Evolutionary conservation across 2,888 invertebrate genomes (phyloP), one percentile per base, ranked within the genome.

Genomic region (Pediacus dermestoides): DNA sequence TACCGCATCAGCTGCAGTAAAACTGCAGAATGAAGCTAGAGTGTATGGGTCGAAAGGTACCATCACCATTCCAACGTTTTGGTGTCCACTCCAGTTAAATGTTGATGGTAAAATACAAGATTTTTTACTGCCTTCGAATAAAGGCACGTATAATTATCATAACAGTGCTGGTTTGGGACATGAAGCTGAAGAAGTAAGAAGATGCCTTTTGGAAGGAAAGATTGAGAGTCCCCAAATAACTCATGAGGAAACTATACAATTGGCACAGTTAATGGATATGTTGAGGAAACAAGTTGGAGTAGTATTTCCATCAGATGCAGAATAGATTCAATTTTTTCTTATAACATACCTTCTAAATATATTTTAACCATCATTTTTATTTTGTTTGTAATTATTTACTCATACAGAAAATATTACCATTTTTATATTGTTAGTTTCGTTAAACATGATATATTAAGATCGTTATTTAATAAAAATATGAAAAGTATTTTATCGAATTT

Each of bases 81-180:
- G 87, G 87, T 77, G 80, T 48, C 81, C 87, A 0, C 79, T 80
- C 1, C 73, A 73, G 34, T 62, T 83, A 10, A 75, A 77, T 40
- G 74, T 81, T 44, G 78, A 84, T 16, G 80, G 74, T 75, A 54
- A 76, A 12, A 25, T 34, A 1, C 8, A 26, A 27, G 30, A 34
- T 4, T 42, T 39, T 18, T 30, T 39, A n/a, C 30, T 42, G 9
- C 30, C 34, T 3, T 30, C 28, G 12, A 35, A 22, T 21, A 16
- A 28, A 2, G 39, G 35, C 13, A 70, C 72, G 39, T 77, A 78
- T 42, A 42, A 37, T 18, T 47, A 42, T 59, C 63, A 66, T 39
- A 87, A 87, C 57, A 85, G 86, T 44, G 79, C 77, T 7, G 87
- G 85, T 1, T 72, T 90, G 30, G 73, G 78, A 46, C 89, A 85